These are phyloP conservation scores for Pterocles orientalis DNA, from an alignment of 2,113 vertebrate genomes.

Conservation along the genomic window DNA sequence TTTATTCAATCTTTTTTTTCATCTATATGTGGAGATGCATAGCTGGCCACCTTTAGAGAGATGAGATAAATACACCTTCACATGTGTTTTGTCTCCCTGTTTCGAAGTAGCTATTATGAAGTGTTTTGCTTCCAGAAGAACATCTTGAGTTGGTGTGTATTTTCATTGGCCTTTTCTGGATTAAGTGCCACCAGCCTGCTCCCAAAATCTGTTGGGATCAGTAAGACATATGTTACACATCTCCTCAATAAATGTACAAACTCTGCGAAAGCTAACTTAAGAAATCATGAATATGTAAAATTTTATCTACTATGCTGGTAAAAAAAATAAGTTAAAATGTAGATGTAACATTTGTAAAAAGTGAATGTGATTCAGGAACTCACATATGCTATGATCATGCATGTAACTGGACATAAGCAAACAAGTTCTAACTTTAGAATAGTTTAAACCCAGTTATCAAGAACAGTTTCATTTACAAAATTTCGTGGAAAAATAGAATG, in stretches of 20 bases:
- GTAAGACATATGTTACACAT: neutral
- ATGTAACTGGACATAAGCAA: neutral
- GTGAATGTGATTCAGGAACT: neutral
- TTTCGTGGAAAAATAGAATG: slow-evolving; percentile 18
- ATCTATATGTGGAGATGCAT: neutral
- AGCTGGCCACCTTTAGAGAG: neutral
- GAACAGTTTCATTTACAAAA: slow-evolving; percentile 10
- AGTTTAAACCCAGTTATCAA: slow-evolving; percentile 16
- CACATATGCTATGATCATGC: neutral
- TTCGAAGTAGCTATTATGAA: neutral
- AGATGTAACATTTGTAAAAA: neutral
- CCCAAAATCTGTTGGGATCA: slow-evolving; percentile 13
- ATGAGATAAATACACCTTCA: neutral
- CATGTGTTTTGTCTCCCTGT: neutral
- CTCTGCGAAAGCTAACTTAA: slow-evolving; percentile 20
- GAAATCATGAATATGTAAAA: neutral
- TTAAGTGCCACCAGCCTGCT: neutral
- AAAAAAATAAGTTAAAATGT: neutral
- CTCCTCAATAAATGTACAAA: neutral
- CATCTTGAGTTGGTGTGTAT: neutral
- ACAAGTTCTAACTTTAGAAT: neutral
- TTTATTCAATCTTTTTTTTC: neutral
- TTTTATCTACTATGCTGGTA: neutral
- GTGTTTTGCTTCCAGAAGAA: neutral
- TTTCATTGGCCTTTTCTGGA: neutral